phyloP scores from a whole-genome alignment of 2,113 vertebrate genomes.

The Carlito syrichta region DNA sequence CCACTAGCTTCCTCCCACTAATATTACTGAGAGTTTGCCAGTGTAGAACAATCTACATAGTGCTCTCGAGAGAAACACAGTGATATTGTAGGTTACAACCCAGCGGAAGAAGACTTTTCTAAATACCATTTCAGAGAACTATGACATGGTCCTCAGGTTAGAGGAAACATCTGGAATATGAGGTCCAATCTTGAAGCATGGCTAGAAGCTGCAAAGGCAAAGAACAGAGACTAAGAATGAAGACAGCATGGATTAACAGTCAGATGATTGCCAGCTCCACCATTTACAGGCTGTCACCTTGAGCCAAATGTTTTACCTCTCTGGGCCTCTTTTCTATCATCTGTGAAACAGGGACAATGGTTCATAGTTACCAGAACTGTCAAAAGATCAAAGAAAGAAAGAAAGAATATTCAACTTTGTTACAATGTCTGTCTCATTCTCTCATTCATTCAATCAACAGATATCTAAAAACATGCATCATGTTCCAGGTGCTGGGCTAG shows the following conservation, averaged over 20 bases:
- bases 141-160: background rate
- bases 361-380: background rate
- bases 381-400: background rate
- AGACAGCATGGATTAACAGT: background rate
- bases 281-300: background rate
- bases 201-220: background rate
- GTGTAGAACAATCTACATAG: background rate
- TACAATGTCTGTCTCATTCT: background rate
- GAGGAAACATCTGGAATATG: background rate
- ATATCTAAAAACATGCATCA: background rate
- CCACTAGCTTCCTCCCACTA: background rate
- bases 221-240: background rate
- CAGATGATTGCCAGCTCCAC: background rate
- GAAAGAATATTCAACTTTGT: background rate
- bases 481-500: background rate
- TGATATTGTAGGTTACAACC: background rate
- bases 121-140: background rate
- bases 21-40: background rate
- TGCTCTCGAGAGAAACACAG: background rate
- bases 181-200: background rate
- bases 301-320: background rate
- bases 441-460: background rate
- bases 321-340: background rate
- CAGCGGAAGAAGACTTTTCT: background rate
- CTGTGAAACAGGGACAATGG: background rate